These are phyloP conservation scores for Scomber japonicus DNA, from an alignment of 2,113 vertebrate genomes.

Conservation along the genomic window DNA sequence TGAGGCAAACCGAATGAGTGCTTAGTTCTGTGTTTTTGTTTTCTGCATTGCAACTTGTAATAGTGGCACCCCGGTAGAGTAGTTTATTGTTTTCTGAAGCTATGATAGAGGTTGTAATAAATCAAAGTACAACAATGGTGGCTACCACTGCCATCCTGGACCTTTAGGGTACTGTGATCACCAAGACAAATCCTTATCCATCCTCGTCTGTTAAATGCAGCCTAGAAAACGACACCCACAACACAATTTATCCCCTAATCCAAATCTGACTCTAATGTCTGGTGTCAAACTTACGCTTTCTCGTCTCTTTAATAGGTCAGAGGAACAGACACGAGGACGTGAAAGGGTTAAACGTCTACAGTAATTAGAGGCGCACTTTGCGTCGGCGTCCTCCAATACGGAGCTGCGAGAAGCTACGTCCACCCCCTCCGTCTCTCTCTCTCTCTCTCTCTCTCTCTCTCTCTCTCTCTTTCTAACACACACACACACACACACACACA, in stretches of 20 bases:
- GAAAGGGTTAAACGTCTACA: constrained; percentile 88
- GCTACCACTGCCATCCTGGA: constrained; percentile 3
- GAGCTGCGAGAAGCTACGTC: constrained; percentile 69
- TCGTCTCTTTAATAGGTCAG: constrained; percentile 70
- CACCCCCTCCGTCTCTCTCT: constrained; percentile 56
- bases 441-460: constrained; percentile 46
- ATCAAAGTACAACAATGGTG: constrained; percentile 25
- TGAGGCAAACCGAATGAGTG: constrained; percentile 27
- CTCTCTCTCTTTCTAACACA: constrained; percentile 17
- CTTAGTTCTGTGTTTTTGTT: constrained; percentile 38
- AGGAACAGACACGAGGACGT: constrained; percentile 55
- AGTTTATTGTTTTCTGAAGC: not conserved
- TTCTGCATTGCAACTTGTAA: constrained; percentile 1
- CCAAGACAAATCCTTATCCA: constrained; percentile 55
- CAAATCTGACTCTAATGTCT: constrained; percentile 74
- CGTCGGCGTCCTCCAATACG: constrained; percentile 85
- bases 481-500: constrained; percentile 5
- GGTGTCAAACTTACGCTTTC: constrained; percentile 68
- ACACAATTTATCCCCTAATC: constrained; percentile 70
- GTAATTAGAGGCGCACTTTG: constrained; percentile 79
- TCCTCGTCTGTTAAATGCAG: constrained; percentile 46
- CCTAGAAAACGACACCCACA: constrained; percentile 67
- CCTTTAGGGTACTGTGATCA: constrained; percentile 30
- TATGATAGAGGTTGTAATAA: constrained; percentile 9
- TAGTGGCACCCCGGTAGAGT: not conserved